Evolutionary conservation across 2,113 vertebrate genomes (phyloP), one percentile per base, ranked within the genome.

Genomic region (Mionectes macconnelli): DNA sequence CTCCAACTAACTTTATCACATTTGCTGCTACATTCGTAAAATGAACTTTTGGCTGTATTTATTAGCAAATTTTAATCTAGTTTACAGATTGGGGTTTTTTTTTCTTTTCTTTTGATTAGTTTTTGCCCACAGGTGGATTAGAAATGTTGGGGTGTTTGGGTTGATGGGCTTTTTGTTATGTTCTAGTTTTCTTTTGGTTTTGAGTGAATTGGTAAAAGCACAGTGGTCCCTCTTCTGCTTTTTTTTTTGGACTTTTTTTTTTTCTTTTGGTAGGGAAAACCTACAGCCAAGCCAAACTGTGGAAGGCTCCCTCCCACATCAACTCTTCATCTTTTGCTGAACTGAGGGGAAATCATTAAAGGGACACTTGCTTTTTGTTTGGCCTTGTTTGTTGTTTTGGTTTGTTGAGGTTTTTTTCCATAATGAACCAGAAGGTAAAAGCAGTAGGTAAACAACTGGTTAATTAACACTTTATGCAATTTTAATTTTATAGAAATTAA

Each of bases 21-120:
- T 97, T 98, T 98, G 98, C 98, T 98, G 98, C 98, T 98, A 98
- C 95, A 81, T 97, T 97, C 42, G 7, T 97, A 92, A 96, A 97
- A 97, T 94, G 96, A 97, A 97, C 90, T 98, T 97, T 93, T 94
- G 95, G 96, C 97, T 98, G 91, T 98, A 97, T 97, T 97, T 97
- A 97, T 98, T 97, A 98, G 94, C 96, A 86, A 83, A 96, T 90
- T 96, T 96, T 94, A 94, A 97, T 94, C 93, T 97, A 96, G 97
- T 98, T 98, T 97, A 95, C 96, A 97, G 62, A 23, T 15, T 3
- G 22, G 9, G 4, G 2, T 4, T 67, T 96, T 73, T 70, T 19
- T 40, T 40, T 40, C 39, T 87, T 86, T 96, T 90, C 80, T 92
- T 97, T 94, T 76, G 87, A 90, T 63, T 96, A 96, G 92, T 72